Conservation (phyloP, 2,888 invertebrate species). For the Napeogenes inachia region DNA sequence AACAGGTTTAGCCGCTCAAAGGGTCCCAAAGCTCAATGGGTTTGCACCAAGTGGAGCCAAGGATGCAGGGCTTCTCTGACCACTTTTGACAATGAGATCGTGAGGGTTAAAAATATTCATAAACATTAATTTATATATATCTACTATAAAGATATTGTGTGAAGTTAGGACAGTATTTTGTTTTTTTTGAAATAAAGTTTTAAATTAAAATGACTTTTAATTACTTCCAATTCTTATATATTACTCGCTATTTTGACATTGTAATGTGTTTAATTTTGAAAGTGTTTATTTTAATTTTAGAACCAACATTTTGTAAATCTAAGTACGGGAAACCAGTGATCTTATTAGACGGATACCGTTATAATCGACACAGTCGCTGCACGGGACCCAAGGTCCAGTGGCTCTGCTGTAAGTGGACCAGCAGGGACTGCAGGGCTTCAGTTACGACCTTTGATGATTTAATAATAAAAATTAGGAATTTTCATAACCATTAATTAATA, state of each 20-base stretch:
- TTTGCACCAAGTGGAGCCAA: conserved; percentile 37
- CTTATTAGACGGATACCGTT: conserved; percentile 44
- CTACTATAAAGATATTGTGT: background rate
- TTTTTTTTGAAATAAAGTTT: too few relatives aligned
- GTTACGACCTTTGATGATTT: conserved; percentile 36
- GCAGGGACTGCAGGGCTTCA: conserved; percentile 38
- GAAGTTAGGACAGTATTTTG: too few relatives aligned
- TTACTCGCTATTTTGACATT: background rate
- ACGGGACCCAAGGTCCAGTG: conserved; percentile 32
- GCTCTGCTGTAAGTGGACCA: conserved; percentile 38
- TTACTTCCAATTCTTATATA: too few relatives aligned
- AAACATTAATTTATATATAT: conserved; percentile 27
- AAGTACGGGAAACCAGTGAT: conserved; percentile 32
- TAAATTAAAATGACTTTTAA: too few relatives aligned
- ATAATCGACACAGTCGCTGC: conserved; percentile 42
- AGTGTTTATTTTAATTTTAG: conserved; percentile 11
- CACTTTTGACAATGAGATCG: conserved; percentile 28
- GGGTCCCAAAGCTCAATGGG: conserved; percentile 40
- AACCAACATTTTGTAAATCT: conserved; percentile 23
- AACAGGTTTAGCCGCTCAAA: conserved; percentile 24
- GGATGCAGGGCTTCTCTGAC: conserved; percentile 33
- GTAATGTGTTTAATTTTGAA: background rate
- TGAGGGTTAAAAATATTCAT: conserved; percentile 28
- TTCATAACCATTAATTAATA: conserved; percentile 33
- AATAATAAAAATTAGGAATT: conserved; percentile 31